phyloP scores from a whole-genome alignment of 1,140 invertebrate genomes.

The Phymastichus coffea region DNA sequence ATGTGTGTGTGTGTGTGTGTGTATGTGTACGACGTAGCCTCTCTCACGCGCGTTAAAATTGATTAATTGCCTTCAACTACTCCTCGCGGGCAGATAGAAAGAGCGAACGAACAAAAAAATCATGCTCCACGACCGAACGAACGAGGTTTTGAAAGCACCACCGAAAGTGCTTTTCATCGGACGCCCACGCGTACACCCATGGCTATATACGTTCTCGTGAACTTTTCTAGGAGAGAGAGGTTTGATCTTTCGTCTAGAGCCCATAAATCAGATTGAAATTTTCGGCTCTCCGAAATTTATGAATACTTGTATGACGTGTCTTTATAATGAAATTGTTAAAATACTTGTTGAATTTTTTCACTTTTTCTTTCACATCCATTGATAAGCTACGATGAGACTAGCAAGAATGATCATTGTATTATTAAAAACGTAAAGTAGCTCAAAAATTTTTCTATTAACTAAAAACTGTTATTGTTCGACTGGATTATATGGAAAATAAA shows the following conservation, averaged over 20 bases:
- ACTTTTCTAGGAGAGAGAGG: background rate
- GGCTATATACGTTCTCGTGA: background rate
- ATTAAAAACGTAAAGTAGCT: no score
- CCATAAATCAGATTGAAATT: background rate
- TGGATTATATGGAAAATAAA: no score
- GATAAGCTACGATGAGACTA: no score
- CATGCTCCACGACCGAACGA: no score
- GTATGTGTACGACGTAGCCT: no score
- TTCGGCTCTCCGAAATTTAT: background rate
- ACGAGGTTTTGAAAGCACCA: background rate
- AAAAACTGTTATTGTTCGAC: no score
- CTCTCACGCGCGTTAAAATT: conserved; percentile 13
- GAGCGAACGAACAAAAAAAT: background rate
- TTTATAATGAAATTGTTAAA: no score
- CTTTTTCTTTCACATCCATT: no score
- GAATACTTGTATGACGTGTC: background rate
- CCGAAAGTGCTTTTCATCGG: background rate
- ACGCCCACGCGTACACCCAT: background rate
- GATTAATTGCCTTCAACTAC: conserved; percentile 8
- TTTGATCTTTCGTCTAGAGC: background rate
- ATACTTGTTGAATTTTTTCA: no score
- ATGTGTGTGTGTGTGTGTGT: no score
- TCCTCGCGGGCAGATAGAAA: background rate
- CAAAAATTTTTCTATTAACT: no score
- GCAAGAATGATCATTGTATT: no score